Evolutionary conservation across 2,888 invertebrate species (phyloP).

Genomic region (Limnephilus rhombicus): DNA sequence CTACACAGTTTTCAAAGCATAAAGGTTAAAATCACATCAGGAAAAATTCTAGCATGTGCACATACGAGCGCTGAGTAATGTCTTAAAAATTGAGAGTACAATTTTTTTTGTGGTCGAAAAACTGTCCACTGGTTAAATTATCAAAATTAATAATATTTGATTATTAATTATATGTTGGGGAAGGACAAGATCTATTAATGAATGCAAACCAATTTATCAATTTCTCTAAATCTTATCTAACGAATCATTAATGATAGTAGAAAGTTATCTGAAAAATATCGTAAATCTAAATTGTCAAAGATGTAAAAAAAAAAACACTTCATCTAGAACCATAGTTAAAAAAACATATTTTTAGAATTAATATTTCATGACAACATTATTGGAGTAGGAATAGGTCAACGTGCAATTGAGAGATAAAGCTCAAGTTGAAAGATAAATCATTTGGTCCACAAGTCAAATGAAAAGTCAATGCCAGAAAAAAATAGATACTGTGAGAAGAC

Average conservation of each 20-base stretch:
- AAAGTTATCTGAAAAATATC: neutral
- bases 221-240: neutral
- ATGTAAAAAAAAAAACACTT: neutral
- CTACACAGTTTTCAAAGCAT: too few relatives aligned
- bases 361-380: neutral
- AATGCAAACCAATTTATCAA: neutral
- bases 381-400: neutral
- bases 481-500: neutral
- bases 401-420: neutral
- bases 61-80: too few relatives aligned
- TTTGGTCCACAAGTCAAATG: neutral
- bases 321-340: neutral
- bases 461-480: neutral
- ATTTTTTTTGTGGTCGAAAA: too few relatives aligned
- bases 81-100: too few relatives aligned
- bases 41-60: too few relatives aligned
- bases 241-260: neutral
- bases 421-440: conserved; percentile 17
- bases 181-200: neutral
- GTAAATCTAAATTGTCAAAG: neutral
- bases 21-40: too few relatives aligned
- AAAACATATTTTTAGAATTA: neutral
- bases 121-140: neutral
- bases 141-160: neutral
- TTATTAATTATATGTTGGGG: neutral